phyloP scores from a whole-genome alignment of 2,113 vertebrate genomes.

The Camelus dromedarius region DNA sequence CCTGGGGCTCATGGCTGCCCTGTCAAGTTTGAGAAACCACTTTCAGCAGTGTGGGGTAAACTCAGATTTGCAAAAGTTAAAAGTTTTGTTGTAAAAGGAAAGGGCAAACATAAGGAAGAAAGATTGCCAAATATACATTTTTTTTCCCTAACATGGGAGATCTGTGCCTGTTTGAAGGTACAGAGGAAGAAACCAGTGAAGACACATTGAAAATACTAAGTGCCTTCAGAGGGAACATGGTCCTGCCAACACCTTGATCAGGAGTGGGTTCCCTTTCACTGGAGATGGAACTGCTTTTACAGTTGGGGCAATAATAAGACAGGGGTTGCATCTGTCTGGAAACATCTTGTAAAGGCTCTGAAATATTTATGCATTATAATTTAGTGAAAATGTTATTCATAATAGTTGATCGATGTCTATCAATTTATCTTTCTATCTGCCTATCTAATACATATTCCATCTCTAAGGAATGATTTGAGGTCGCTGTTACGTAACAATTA shows the following conservation, averaged over 20 bases:
- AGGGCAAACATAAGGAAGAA: background rate
- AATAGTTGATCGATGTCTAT: background rate
- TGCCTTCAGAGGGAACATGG: background rate
- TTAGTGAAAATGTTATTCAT: background rate
- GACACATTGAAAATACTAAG: background rate
- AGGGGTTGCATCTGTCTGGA: background rate
- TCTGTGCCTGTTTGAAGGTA: background rate
- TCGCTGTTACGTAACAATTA: background rate
- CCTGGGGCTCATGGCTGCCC: background rate
- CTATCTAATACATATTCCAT: background rate
- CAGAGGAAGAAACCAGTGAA: background rate
- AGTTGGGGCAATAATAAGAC: background rate
- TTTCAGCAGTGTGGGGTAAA: background rate
- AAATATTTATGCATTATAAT: conserved; percentile 1
- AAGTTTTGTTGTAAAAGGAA: background rate
- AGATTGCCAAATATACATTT: background rate
- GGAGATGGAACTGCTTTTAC: background rate
- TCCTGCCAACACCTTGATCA: background rate
- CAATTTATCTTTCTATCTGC: background rate
- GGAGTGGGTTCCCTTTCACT: background rate
- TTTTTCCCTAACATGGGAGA: background rate
- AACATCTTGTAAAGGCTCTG: background rate
- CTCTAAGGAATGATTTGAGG: background rate
- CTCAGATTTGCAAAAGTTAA: background rate
- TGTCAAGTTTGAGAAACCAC: background rate